Evolutionary conservation across 2,113 vertebrate genomes (phyloP).

Genomic region (Phylloscopus trochilus): DNA sequence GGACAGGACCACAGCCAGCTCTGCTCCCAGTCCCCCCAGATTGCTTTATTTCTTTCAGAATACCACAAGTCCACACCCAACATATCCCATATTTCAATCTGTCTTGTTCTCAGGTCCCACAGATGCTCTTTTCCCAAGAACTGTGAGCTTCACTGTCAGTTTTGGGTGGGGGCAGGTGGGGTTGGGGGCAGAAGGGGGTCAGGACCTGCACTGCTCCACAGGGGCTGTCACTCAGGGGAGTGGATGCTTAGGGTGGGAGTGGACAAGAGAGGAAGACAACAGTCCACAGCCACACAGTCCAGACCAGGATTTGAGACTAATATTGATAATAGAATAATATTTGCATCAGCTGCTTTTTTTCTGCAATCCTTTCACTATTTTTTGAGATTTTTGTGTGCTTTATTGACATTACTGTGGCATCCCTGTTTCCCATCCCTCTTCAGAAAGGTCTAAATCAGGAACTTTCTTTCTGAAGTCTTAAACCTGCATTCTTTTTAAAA

Average conservation of each 20-base stretch:
- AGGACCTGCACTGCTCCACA: background rate
- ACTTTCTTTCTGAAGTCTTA: background rate
- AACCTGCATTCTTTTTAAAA: background rate
- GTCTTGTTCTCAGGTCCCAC: background rate
- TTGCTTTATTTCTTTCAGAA: background rate
- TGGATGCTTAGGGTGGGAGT: background rate
- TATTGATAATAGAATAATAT: background rate
- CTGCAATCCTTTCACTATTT: background rate
- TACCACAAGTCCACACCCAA: accelerated
- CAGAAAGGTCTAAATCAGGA: background rate
- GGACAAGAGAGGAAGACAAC: background rate
- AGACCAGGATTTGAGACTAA: background rate
- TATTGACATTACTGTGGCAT: background rate
- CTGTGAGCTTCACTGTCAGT: background rate
- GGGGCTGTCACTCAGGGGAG: accelerated
- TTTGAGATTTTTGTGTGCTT: background rate
- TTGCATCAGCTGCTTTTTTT: background rate
- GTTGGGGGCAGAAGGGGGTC: background rate
- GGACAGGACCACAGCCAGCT: background rate
- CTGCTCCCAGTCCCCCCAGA: background rate
- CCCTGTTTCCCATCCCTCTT: background rate
- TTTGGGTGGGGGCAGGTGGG: background rate
- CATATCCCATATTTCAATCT: background rate
- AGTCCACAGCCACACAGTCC: background rate
- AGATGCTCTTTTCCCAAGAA: background rate